Conservation (phyloP, 1,140 invertebrate genomes). For the Cydia splendana region DNA sequence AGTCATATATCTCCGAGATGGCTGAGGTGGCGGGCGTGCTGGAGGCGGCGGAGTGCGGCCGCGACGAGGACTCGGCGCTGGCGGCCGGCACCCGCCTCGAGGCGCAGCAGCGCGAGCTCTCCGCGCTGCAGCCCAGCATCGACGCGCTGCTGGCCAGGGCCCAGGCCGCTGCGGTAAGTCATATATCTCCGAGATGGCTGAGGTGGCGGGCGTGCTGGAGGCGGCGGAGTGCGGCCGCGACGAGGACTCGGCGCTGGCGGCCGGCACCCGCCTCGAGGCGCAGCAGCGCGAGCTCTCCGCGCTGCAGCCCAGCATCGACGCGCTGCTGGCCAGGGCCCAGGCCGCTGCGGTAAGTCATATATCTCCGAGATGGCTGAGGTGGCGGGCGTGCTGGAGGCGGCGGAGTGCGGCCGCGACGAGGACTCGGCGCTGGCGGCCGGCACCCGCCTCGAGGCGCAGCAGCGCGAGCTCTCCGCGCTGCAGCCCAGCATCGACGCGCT, state of each 20-base stretch:
- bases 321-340: constrained; percentile 48
- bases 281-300: constrained; percentile 87
- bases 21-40: constrained; percentile 91
- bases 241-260: constrained; percentile 90
- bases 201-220: constrained; percentile 90
- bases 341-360: constrained; percentile 38
- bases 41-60: constrained; percentile 88
- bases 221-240: constrained; percentile 91
- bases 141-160: constrained; percentile 49
- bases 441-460: constrained; percentile 90
- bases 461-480: constrained; percentile 84
- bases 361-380: constrained; percentile 92
- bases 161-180: constrained; percentile 40
- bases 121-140: constrained; percentile 49
- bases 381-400: constrained; percentile 87
- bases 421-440: constrained; percentile 89
- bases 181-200: constrained; percentile 87
- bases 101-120: constrained; percentile 89
- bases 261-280: constrained; percentile 90
- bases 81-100: constrained; percentile 90
- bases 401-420: constrained; percentile 93
- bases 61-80: constrained; percentile 93
- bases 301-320: constrained; percentile 47
- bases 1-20: constrained; percentile 84
- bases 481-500: constrained; percentile 49